These are phyloP conservation scores for Atrichornis clamosus DNA, from an alignment of 2,113 vertebrate genomes.

Conservation along the genomic window DNA sequence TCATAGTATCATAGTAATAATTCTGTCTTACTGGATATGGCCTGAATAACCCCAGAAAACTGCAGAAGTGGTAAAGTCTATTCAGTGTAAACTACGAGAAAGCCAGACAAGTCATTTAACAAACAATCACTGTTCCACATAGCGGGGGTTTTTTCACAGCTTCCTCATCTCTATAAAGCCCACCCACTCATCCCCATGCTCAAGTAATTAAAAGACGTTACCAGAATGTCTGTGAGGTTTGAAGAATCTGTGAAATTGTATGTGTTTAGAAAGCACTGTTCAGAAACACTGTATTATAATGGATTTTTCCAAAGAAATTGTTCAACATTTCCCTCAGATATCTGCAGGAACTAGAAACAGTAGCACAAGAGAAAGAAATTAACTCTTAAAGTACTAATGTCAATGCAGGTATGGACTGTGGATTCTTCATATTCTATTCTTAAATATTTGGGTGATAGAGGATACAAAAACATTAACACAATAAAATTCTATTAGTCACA, in stretches of 20 bases:
- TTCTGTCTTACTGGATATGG: not conserved
- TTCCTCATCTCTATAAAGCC: not conserved
- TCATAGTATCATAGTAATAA: not conserved
- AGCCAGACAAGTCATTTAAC: not conserved
- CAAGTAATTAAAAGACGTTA: conserved; percentile 13
- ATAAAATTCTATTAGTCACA: not conserved
- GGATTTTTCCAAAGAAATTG: not conserved
- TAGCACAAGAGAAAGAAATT: not conserved
- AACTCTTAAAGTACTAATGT: not conserved
- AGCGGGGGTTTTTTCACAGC: not conserved
- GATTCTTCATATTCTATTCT: not conserved
- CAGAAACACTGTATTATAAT: not conserved
- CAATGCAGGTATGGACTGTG: not conserved
- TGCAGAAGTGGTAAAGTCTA: not conserved
- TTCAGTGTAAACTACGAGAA: not conserved
- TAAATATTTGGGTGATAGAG: not conserved
- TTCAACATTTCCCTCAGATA: not conserved
- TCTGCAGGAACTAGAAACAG: not conserved
- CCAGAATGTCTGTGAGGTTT: not conserved
- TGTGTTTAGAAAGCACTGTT: not conserved
- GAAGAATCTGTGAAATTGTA: not conserved
- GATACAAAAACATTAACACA: not conserved
- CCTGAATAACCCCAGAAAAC: not conserved
- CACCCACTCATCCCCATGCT: not conserved
- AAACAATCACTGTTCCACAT: not conserved